These are phyloP conservation scores for Antechinus flavipes DNA, from an alignment of 2,113 vertebrate genomes.

Conservation along the genomic window DNA sequence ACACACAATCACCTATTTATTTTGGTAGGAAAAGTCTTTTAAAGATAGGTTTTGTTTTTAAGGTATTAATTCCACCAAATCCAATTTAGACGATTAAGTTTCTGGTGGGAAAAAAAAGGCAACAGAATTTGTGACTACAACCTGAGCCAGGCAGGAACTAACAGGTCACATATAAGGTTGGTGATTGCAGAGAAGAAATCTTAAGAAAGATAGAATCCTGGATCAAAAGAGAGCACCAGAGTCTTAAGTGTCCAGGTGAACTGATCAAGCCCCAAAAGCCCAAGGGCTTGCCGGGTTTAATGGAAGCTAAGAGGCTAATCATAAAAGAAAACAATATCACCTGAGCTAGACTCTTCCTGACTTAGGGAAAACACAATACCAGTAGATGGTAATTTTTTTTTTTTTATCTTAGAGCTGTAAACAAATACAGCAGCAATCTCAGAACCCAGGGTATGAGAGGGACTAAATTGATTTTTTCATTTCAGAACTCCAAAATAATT, in stretches of 20 bases:
- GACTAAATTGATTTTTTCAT: neutral
- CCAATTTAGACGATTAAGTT: conserved; percentile 18
- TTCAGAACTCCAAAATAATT: neutral
- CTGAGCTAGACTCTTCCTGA: neutral
- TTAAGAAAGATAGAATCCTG: neutral
- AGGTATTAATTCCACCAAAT: conserved; percentile 25
- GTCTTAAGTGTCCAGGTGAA: neutral
- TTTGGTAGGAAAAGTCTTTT: neutral
- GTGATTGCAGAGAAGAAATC: neutral
- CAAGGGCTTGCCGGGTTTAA: neutral
- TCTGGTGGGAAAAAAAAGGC: neutral
- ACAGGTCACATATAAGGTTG: conserved; percentile 5
- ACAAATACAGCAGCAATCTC: neutral
- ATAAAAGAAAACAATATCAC: neutral
- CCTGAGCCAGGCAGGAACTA: neutral
- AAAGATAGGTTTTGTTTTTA: neutral
- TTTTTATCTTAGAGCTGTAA: neutral
- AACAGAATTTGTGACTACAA: neutral
- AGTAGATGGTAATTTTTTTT: neutral
- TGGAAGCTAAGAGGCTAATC: neutral
- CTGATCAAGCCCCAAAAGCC: neutral
- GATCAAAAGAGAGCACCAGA: neutral
- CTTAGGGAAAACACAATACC: neutral
- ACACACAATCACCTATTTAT: neutral
- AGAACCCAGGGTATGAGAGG: neutral